Percentiles rank a stretch among this genome's conserved stretches.
Conservation (phyloP, 1,140 invertebrate genomes). For the Pristionchus pacificus region DNA sequence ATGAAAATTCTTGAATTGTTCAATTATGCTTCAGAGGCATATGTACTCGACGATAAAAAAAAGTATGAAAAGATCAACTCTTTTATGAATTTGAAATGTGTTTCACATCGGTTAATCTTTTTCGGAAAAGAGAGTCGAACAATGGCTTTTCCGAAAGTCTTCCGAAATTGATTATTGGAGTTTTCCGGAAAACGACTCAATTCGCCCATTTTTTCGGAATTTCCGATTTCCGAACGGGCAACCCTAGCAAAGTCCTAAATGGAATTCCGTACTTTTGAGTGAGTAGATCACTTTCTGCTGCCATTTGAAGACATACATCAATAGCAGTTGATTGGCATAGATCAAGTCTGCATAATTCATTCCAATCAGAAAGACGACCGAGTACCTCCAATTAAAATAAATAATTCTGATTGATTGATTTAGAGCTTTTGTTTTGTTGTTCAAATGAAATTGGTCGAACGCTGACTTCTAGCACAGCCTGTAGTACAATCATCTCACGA, state of each 20-base stretch:
- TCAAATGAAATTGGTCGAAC: background rate
- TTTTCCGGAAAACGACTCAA: too few relatives aligned
- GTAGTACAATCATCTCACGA: conserved; percentile 10
- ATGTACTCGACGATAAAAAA: background rate
- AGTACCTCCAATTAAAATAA: conserved; percentile 25
- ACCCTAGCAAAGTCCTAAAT: background rate
- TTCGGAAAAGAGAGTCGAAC: too few relatives aligned
- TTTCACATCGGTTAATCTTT: too few relatives aligned
- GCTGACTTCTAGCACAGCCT: conserved; percentile 13
- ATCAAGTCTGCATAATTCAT: conserved; percentile 2
- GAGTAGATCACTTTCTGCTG: conserved; percentile 26
- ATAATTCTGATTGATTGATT: too few relatives aligned
- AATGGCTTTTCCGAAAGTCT: too few relatives aligned
- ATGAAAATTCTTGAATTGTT: too few relatives aligned
- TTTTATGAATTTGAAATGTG: background rate
- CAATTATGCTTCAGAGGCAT: too few relatives aligned
- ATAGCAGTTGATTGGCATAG: conserved; percentile 25
- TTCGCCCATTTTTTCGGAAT: too few relatives aligned
- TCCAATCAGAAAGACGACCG: conserved; percentile 21
- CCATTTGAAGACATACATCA: conserved; percentile 27
- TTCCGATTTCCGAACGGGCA: background rate
- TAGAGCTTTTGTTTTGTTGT: background rate
- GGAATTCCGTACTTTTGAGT: conserved; percentile 24
- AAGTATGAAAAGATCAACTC: background rate
- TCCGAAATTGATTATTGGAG: too few relatives aligned